Evolutionary conservation across 2,113 vertebrate species (phyloP).

Genomic region (Ceratotherium simum): DNA sequence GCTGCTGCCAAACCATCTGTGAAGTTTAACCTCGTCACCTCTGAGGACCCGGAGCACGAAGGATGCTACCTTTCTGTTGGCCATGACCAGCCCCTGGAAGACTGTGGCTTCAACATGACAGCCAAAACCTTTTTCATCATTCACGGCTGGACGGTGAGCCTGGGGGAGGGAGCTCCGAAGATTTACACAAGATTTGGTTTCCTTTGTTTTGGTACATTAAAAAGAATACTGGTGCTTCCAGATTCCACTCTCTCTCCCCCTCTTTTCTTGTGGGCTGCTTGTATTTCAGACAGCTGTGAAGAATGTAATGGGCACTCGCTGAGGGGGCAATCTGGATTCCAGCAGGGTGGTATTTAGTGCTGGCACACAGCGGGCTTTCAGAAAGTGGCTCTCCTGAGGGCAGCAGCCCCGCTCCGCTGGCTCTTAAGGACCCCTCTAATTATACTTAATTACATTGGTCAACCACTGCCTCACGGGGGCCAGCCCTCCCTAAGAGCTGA

Average conservation of each 20-base stretch:
- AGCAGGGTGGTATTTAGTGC: conserved; percentile 71
- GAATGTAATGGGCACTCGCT: conserved; percentile 51
- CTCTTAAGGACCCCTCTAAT: conserved; percentile 59
- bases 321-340: conserved; percentile 63
- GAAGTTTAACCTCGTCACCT: conserved; percentile 90
- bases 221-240: conserved; percentile 64
- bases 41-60: conserved; percentile 86
- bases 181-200: conserved; percentile 42
- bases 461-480: conserved; percentile 6
- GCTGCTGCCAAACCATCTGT: conserved; percentile 63
- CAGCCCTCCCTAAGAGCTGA: neutral
- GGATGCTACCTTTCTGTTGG: conserved; percentile 90
- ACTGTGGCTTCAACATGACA: conserved; percentile 93
- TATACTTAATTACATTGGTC: conserved; percentile 73
- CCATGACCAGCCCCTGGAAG: conserved; percentile 82
- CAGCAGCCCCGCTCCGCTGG: neutral
- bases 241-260: neutral
- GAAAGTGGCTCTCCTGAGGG: conserved; percentile 73
- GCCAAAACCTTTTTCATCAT: conserved; percentile 96
- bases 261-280: conserved; percentile 76
- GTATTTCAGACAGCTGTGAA: conserved; percentile 78
- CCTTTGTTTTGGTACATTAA: conserved; percentile 75
- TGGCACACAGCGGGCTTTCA: conserved; percentile 70
- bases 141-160: conserved; percentile 96
- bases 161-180: neutral